Conservation (phyloP, 2,113 vertebrate genomes). For the Cinclus mexicanus region DNA sequence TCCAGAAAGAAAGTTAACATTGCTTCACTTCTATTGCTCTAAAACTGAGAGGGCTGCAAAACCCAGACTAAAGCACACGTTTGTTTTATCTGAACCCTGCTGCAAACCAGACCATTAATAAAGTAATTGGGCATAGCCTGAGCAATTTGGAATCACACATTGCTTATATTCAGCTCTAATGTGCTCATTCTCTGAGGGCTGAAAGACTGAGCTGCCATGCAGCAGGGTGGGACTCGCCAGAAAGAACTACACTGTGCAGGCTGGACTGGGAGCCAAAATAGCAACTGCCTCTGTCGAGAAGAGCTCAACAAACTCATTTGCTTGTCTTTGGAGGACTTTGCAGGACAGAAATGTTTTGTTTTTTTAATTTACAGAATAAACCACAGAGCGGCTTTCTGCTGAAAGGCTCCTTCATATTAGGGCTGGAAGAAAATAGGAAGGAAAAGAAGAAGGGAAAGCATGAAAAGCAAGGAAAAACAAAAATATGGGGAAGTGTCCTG, state of each 20-base stretch:
- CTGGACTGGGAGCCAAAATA: not conserved
- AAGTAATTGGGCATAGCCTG: conserved; percentile 12
- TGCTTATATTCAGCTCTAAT: conserved; percentile 4
- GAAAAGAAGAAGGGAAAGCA: not conserved
- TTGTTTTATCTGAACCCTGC: conserved; percentile 4
- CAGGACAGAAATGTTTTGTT: not conserved
- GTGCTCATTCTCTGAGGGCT: not conserved
- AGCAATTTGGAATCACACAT: conserved; percentile 21
- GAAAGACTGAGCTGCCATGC: not conserved
- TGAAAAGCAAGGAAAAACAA: not conserved
- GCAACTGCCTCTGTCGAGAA: not conserved
- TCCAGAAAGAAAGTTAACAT: not conserved
- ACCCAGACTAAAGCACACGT: not conserved
- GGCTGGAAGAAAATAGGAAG: not conserved
- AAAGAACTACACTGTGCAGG: not conserved
- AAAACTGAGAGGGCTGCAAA: not conserved
- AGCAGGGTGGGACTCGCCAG: not conserved
- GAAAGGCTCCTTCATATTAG: not conserved
- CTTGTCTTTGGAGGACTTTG: not conserved
- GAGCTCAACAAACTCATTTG: not conserved
- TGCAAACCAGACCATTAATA: conserved; percentile 33
- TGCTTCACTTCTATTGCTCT: not conserved
- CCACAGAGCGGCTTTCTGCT: not conserved
- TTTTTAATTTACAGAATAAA: conserved; percentile 1
- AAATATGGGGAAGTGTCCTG: not conserved